phyloP scores from a whole-genome alignment of 2,888 invertebrate genomes.

The Cetonia aurata region DNA sequence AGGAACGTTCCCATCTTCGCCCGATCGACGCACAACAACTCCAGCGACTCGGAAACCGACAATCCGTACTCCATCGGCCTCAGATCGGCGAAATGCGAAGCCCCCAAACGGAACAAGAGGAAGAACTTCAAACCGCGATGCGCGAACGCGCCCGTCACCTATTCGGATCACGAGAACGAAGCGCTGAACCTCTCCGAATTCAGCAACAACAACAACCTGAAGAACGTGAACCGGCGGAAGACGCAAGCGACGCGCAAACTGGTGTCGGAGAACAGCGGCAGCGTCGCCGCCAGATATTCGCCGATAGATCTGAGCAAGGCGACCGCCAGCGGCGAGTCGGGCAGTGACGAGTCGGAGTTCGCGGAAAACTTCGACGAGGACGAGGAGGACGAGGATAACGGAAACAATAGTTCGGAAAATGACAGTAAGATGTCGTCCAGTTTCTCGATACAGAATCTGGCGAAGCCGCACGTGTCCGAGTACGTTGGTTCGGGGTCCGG shows the following conservation, averaged over 20 bases:
- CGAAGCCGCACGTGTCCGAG: conserved; percentile 63
- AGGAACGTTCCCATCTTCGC: conserved; percentile 54
- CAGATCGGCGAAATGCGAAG: conserved; percentile 65
- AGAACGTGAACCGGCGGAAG: conserved; percentile 60
- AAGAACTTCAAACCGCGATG: conserved; percentile 86
- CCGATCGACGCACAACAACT: conserved; percentile 59
- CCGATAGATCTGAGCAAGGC: conserved; percentile 63
- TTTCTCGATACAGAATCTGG: conserved; percentile 64
- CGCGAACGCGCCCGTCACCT: conserved; percentile 69
- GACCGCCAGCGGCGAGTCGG: conserved; percentile 58
- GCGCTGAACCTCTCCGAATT: conserved; percentile 55
- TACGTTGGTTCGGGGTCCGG: conserved; percentile 47
- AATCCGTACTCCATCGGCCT: conserved; percentile 48
- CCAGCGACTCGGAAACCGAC: conserved; percentile 70
- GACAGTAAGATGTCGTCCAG: conserved; percentile 61
- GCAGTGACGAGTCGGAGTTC: conserved; percentile 52
- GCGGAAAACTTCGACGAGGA: conserved; percentile 49
- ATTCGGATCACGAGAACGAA: conserved; percentile 67
- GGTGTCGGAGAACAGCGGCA: too few species aligned
- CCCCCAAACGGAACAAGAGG: conserved; percentile 79
- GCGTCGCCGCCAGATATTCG: conserved; percentile 52
- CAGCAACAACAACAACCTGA: conserved; percentile 62
- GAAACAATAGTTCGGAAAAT: conserved; percentile 48
- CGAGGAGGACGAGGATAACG: conserved; percentile 38
- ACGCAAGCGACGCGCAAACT: conserved; percentile 53